phyloP scores from a whole-genome alignment of 1,140 invertebrate species.

The Chymomyza costata region DNA sequence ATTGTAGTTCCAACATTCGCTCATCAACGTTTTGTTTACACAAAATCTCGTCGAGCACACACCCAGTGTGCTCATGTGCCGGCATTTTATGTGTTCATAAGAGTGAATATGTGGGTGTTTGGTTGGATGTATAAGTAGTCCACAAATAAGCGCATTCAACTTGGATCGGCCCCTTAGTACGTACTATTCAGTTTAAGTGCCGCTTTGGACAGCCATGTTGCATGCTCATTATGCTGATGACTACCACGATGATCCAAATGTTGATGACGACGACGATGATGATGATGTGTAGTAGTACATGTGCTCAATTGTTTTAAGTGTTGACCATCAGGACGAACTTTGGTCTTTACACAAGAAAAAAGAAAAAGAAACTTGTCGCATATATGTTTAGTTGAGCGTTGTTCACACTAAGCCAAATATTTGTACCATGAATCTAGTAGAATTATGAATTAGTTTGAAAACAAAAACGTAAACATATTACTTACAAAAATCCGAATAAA shows the following conservation, averaged over 20 bases:
- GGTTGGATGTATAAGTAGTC: too few species aligned
- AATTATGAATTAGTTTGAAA: too few species aligned
- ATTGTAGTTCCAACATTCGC: neutral
- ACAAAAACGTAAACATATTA: too few species aligned
- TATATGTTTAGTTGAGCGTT: too few species aligned
- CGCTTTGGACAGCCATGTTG: conserved; percentile 1
- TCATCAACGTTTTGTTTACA: conserved; percentile 35
- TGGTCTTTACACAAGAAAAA: too few species aligned
- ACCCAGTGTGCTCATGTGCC: neutral
- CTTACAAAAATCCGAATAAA: too few species aligned
- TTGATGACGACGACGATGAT: too few species aligned
- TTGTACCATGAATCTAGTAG: too few species aligned
- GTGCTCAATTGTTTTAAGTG: conserved; percentile 40
- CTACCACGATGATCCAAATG: neutral
- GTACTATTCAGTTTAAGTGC: conserved; percentile 8
- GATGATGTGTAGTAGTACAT: conserved; percentile 31
- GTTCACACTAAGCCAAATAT: too few species aligned
- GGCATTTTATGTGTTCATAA: too few species aligned
- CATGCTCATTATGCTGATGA: conserved; percentile 15
- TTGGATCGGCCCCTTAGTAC: neutral
- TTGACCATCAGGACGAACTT: conserved; percentile 2
- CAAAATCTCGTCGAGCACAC: conserved; percentile 24
- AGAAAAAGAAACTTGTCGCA: neutral
- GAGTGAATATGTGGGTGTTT: too few species aligned
- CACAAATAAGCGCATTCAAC: conserved; percentile 37